Evolutionary conservation across 2,113 vertebrate genomes (phyloP).

Genomic region (Podilymbus podiceps): DNA sequence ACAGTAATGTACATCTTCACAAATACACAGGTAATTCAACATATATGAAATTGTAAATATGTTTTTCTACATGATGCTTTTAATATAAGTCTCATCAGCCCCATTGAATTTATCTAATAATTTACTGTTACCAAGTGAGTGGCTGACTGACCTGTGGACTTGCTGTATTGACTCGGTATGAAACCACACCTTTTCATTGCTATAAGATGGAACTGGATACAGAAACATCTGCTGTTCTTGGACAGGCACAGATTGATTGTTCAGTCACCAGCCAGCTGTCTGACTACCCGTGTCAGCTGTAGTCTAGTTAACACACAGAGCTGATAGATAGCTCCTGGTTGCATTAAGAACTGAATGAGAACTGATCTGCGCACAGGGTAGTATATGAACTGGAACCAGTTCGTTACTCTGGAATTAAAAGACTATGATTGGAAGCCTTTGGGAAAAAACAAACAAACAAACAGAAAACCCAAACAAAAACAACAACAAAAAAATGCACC

Average conservation of each 20-base stretch:
- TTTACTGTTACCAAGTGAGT: background rate
- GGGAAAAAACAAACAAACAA: background rate
- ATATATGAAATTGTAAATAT: background rate
- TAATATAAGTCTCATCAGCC: background rate
- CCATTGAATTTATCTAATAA: background rate
- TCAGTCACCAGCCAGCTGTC: background rate
- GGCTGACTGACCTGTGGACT: background rate
- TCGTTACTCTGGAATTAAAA: background rate
- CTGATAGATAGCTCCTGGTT: background rate
- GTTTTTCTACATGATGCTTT: background rate
- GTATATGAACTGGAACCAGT: background rate
- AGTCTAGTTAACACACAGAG: background rate
- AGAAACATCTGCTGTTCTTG: background rate
- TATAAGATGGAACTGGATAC: background rate
- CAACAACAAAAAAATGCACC: too few species aligned
- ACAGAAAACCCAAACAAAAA: too few species aligned
- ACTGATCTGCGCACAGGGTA: background rate
- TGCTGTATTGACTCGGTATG: background rate
- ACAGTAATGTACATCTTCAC: background rate
- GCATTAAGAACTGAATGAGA: background rate
- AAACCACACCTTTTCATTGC: background rate
- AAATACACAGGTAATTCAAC: background rate
- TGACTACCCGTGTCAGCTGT: background rate
- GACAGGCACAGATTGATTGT: background rate
- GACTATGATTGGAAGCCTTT: background rate